Evolutionary conservation across 1,140 invertebrate genomes (phyloP), one percentile per base, ranked within the genome.

Genomic region (Medauroidea extradentata): DNA sequence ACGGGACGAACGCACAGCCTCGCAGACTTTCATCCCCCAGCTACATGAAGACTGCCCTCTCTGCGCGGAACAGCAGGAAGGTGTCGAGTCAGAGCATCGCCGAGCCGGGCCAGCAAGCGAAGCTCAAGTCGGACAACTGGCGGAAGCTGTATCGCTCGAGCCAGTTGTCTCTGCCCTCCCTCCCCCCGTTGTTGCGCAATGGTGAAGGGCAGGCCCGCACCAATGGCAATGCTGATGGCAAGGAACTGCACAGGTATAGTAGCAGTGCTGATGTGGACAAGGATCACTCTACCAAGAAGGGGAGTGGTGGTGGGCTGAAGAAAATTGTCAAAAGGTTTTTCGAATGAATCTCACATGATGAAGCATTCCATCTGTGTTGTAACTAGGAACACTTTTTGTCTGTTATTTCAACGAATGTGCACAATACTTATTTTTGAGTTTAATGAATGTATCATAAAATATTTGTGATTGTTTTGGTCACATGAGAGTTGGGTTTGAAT

Each of bases 1-100:
- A 8, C 18, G 34, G 21, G 8, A 43, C 14, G 16, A 5, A 14
- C 14, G 23, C 23, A 24, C 41, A 44, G 4, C 63, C 68, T 57
- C 56, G 66, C 38, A 65, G 79, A 48, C 61, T 86, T n/a, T 83
- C 80, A 1, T 84, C 85, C 24, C 81, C 84, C 0, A 80, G 78
- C 0, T 87, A 86, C 61, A 80, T 87, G 61, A 81, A 81, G 65
- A 84, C 83, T 18, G 80, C 81, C 0, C 72, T 85, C 13, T 77
- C 77, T 59, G 51, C 54, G 29, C 53, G 55, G 43, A 60, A 19
- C 18, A 57, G 29, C 57, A 60, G 51, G 41, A 41, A 27, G 23
- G 56, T 19, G n/a, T n/a, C 1, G 2, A 43, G 23, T 50, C 51
- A 16, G 25, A 21, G 25, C 44, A 18, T 11, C 27, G 7, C 34